A percentile compares a stretch with the other conserved stretches of the same genome.
Conservation (phyloP, 1,140 invertebrate genomes). For the Maniola jurtina region DNA sequence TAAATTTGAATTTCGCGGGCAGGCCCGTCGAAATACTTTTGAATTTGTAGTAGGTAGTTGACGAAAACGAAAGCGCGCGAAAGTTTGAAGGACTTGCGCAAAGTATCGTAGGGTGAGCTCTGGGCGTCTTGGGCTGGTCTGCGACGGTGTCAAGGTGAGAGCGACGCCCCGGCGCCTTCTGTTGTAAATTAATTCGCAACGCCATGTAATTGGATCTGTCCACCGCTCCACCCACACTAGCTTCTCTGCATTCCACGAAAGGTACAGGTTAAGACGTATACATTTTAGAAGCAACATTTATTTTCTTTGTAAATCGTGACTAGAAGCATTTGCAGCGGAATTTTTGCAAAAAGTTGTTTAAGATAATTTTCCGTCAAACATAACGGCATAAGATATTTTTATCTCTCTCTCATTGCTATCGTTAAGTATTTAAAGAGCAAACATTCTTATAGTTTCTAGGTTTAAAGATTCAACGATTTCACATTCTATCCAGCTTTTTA, state of each 20-base stretch:
- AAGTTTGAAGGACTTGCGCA: slow-evolving; percentile 43
- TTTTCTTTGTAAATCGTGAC: slow-evolving; percentile 18
- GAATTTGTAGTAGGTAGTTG: background rate
- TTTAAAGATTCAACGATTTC: background rate
- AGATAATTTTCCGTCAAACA: too few species aligned
- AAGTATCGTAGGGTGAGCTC: slow-evolving; percentile 43
- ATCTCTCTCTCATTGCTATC: too few species aligned
- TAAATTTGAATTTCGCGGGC: too few species aligned
- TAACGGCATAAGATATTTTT: background rate
- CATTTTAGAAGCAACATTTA: background rate
- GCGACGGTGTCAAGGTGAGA: slow-evolving; percentile 63
- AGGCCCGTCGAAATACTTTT: too few species aligned
- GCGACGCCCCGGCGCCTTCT: slow-evolving; percentile 50
- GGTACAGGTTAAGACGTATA: slow-evolving; percentile 31
- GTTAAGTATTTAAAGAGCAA: too few species aligned
- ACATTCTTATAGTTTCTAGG: too few species aligned
- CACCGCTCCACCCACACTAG: slow-evolving; percentile 47
- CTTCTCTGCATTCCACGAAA: slow-evolving; percentile 41
- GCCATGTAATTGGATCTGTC: slow-evolving; percentile 61
- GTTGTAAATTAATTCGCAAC: slow-evolving; percentile 65
- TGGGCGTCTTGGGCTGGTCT: slow-evolving; percentile 42
- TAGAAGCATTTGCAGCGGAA: background rate
- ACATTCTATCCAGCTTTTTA: background rate
- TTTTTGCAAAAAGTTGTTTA: background rate
- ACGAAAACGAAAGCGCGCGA: slow-evolving; percentile 42